Evolutionary conservation across 1,140 invertebrate genomes (phyloP).

Genomic region (Drosophila ficusphila): DNA sequence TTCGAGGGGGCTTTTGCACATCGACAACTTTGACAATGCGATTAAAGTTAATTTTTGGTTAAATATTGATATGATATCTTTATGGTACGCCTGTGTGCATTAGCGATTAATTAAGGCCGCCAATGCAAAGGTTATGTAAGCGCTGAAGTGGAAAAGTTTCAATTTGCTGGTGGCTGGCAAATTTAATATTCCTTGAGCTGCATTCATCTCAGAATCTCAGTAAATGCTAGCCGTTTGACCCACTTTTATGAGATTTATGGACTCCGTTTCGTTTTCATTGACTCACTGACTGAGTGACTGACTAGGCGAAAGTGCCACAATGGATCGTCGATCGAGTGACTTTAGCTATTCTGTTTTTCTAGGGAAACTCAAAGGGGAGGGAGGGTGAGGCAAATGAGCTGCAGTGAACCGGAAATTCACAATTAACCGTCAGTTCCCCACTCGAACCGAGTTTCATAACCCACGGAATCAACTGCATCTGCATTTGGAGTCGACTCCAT

Average conservation of each 20-base stretch:
- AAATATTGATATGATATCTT: constrained; percentile 68
- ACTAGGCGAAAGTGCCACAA: constrained; percentile 31
- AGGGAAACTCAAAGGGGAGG: background rate
- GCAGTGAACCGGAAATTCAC: constrained; percentile 78
- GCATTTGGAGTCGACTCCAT: constrained; percentile 45
- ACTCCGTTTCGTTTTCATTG: constrained; percentile 71
- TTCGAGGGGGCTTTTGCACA: constrained; percentile 14
- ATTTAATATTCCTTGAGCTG: background rate
- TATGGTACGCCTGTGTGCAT: constrained; percentile 21
- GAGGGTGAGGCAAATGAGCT: constrained; percentile 57
- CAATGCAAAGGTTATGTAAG: constrained; percentile 29
- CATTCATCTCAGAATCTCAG: constrained; percentile 10
- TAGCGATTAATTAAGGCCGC: constrained; percentile 32
- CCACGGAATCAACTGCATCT: constrained; percentile 46
- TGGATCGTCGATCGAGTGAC: constrained; percentile 42
- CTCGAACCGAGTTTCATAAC: constrained; percentile 58
- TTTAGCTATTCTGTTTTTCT: background rate
- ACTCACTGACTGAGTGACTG: constrained; percentile 38
- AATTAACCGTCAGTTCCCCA: constrained; percentile 56
- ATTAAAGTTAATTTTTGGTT: constrained; percentile 64
- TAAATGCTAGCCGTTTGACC: constrained; percentile 33
- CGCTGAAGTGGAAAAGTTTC: constrained; percentile 10
- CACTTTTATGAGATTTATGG: constrained; percentile 50
- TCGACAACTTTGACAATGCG: constrained; percentile 64
- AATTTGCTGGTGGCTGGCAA: background rate